Conservation (phyloP, 2,888 invertebrate genomes). For the Acronicta aceris region DNA sequence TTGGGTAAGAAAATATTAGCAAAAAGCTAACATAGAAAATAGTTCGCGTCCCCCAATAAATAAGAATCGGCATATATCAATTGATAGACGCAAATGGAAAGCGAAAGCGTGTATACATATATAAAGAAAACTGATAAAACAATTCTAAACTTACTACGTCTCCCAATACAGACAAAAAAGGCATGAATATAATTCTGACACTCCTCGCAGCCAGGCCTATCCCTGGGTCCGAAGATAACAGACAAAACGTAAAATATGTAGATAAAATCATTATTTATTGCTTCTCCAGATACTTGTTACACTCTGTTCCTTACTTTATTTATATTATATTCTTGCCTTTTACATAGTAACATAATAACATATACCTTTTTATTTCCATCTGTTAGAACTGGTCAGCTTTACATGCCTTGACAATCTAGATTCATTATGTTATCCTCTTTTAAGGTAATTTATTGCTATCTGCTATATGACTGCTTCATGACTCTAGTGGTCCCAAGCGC, state of each 20-base stretch:
- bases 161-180: conserved; percentile 1
- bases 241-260: conserved; percentile 44
- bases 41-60: no score
- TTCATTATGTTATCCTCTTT: no score
- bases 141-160: not conserved
- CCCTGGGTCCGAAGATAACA: conserved; percentile 33
- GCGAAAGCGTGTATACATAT: no score
- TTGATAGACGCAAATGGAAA: no score
- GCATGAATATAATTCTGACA: conserved; percentile 3
- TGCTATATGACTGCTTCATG: no score
- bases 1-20: no score
- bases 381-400: no score
- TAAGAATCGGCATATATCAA: not conserved
- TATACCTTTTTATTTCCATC: no score
- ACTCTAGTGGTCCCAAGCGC: no score
- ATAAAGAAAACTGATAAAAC: not conserved
- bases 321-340: conserved; percentile 1
- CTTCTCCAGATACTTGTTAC: conserved; percentile 35
- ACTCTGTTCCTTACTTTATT: conserved; percentile 10
- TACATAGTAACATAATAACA: not conserved
- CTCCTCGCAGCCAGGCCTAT: conserved; percentile 9
- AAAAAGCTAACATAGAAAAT: no score
- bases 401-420: no score
- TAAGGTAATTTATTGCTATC: no score
- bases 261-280: conserved; percentile 55